Evolutionary conservation across 2,797 vertebrate genomes (phyloP), one percentile per base, ranked within the genome.

Genomic region (Podargus strigoides): DNA sequence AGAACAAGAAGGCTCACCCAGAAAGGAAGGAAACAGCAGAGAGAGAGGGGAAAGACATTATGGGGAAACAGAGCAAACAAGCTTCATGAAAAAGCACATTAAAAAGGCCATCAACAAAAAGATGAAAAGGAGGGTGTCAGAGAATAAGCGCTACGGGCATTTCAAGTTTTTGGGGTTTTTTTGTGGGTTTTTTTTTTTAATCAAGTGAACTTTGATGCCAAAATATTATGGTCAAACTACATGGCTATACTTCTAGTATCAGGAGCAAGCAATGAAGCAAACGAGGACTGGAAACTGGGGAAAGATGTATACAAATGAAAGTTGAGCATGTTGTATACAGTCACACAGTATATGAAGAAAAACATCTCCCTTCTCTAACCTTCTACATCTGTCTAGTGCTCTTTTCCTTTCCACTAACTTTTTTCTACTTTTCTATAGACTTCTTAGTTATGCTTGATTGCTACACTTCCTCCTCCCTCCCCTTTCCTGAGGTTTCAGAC

Each of bases 201-300:
- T 95, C 63, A 86, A 94, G 75, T 73, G 37, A 73, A 68, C 58
- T 82, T 70, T 58, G 17, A 84, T 70, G 85, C 85, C 70, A 96
- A 93, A 94, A 79, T 82, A 93, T 5, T 85, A 50, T 41, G 83
- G 83, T 67, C 92, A 92, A 95, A 85, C 12, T 53, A 82, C 63
- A 21, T 4, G 30, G 50, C 89, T 77, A 41, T 59, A 74, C 39
- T 70, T 91, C 69, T 18, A 77, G 56, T 79, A 69, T 77, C 55
- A 56, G 42, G 58, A 87, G 53, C 69, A 87, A 80, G 74, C 69
- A 75, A 56, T 91, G 36, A 79, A 91, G 50, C 46, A 62, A 88
- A 93, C 0, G 0, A 84, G 32, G 39, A 85, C 63, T 39, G 37
- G 67, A 50, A 93, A 89, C 34, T 30, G 30, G 36, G 52, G 37